Conservation (phyloP, 2,888 invertebrate genomes). For the Camponotus fellah region DNA sequence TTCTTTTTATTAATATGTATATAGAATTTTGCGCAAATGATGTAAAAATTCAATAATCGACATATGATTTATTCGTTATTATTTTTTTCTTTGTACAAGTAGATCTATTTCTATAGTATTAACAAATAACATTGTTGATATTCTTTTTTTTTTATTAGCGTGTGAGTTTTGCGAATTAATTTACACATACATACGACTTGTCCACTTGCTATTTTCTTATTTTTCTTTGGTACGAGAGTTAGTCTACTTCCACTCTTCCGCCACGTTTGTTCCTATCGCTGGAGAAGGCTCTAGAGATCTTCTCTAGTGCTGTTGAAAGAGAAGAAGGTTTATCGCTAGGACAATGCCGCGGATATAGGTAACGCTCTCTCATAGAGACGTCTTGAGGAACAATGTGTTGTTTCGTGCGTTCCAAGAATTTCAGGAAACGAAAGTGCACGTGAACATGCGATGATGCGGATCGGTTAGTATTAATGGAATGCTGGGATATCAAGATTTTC, state of each 20-base stretch:
- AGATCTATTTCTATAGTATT: background rate
- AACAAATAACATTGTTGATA: background rate
- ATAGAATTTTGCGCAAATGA: background rate
- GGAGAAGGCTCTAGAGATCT: constrained; percentile 12
- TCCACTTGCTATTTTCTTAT: background rate
- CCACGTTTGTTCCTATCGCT: background rate
- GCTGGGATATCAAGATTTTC: constrained; percentile 67
- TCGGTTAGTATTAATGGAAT: constrained; percentile 64
- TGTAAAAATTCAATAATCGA: background rate
- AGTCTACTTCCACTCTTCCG: background rate
- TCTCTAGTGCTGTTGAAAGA: constrained; percentile 43
- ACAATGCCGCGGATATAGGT: constrained; percentile 43
- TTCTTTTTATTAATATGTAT: background rate
- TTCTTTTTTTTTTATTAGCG: background rate
- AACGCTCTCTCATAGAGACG: constrained; percentile 38
- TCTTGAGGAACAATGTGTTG: constrained; percentile 54
- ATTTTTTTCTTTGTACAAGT: background rate
- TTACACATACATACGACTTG: background rate
- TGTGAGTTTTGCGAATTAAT: background rate
- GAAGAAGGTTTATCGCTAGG: constrained; percentile 43
- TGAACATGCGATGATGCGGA: constrained; percentile 58
- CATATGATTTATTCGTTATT: background rate
- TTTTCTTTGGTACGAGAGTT: constrained; percentile 15
- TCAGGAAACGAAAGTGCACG: constrained; percentile 59
- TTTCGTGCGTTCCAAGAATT: constrained; percentile 67